Conservation (phyloP, 2,113 vertebrate species). For the Eurypyga helias region DNA sequence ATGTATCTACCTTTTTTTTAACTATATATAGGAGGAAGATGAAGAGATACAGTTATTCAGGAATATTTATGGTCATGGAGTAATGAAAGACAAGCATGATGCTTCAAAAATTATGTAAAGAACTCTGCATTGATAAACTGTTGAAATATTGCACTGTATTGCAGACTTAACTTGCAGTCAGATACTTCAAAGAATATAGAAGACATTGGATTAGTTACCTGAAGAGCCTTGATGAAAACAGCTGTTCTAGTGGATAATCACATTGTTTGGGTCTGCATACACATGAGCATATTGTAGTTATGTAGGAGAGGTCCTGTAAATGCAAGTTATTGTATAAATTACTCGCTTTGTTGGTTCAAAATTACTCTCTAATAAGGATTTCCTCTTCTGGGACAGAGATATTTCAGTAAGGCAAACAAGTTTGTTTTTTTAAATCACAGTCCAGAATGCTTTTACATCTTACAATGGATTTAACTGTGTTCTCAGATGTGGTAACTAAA, state of each 20-base stretch:
- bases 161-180: background rate
- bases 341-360: background rate
- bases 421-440: background rate
- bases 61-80: background rate
- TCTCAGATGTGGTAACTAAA: background rate
- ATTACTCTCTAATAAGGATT: background rate
- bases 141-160: background rate
- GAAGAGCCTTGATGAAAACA: background rate
- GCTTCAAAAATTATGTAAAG: background rate
- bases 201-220: background rate
- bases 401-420: background rate
- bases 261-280: background rate
- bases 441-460: background rate
- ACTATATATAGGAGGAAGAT: background rate
- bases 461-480: background rate
- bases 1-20: background rate
- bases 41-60: background rate
- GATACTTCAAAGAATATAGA: background rate
- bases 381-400: background rate
- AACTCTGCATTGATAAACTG: background rate
- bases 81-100: background rate
- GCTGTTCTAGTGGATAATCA: background rate
- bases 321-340: background rate
- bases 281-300: background rate
- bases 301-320: background rate